Conservation (phyloP, 2,797 vertebrate genomes). For the Coregonus ussuriensis region DNA sequence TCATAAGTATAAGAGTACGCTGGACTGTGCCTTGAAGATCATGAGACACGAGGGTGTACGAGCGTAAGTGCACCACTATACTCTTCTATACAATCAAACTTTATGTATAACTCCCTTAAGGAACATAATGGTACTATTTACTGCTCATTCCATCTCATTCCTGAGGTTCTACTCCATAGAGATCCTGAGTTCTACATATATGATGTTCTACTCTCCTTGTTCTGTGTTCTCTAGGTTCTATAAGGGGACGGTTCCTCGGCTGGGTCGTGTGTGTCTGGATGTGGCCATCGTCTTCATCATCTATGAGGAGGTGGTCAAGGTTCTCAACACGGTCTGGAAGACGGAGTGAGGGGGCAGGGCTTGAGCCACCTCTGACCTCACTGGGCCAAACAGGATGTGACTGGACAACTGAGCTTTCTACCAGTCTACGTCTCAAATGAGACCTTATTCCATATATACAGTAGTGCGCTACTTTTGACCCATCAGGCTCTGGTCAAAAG, state of each 20-base stretch:
- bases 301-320: conserved; percentile 94
- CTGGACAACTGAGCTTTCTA: background rate
- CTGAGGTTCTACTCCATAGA: no score
- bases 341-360: conserved; percentile 70
- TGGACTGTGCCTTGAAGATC: conserved; percentile 89
- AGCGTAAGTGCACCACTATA: conserved; percentile 81
- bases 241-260: conserved; percentile 91
- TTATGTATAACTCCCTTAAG: background rate
- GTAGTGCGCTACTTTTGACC: background rate
- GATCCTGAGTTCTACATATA: no score
- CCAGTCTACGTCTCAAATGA: background rate
- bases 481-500: background rate
- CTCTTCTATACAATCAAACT: background rate
- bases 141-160: background rate
- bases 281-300: conserved; percentile 96
- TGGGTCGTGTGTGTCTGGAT: conserved; percentile 91
- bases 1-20: conserved; percentile 91
- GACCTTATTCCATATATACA: background rate
- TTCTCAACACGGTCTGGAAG: conserved; percentile 91
- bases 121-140: no score
- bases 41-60: conserved; percentile 85
- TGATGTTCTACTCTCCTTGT: background rate
- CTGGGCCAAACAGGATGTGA: conserved; percentile 1
- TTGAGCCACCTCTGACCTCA: conserved; percentile 19
- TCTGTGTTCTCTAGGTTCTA: conserved; percentile 81